These are phyloP conservation scores for Pasiphila rectangulata DNA, from an alignment of 2,888 invertebrate genomes.

Conservation along the genomic window DNA sequence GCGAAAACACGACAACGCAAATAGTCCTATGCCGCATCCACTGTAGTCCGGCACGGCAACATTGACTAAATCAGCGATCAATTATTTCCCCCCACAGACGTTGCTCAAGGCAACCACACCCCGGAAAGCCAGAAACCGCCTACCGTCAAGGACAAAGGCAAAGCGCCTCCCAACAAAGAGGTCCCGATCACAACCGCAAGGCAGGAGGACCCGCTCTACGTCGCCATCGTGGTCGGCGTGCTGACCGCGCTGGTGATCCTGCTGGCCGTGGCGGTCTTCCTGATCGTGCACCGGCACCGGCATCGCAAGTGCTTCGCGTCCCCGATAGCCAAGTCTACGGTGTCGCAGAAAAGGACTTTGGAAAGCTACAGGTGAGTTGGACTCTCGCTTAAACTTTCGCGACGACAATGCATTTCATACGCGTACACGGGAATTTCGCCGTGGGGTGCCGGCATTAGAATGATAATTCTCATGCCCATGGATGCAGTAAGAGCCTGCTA, in stretches of 20 bases:
- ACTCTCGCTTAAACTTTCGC: too few relatives aligned
- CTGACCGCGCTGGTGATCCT: constrained; percentile 87
- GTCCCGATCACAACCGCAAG: constrained; percentile 84
- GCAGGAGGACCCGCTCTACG: constrained; percentile 86
- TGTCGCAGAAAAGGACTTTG: constrained; percentile 66
- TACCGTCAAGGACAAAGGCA: constrained; percentile 70
- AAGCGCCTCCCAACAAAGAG: constrained; percentile 75
- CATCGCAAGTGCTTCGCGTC: constrained; percentile 84
- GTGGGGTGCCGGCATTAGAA: too few relatives aligned
- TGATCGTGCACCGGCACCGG: constrained; percentile 86
- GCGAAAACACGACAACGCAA: too few relatives aligned
- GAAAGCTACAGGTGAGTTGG: constrained; percentile 70
- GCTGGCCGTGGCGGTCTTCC: constrained; percentile 85
- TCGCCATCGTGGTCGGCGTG: constrained; percentile 89
- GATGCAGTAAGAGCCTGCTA: too few relatives aligned
- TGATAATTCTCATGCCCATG: too few relatives aligned
- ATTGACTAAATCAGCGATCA: too few relatives aligned
- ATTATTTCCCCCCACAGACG: constrained; percentile 64
- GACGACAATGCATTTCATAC: too few relatives aligned
- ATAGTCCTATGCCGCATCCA: too few relatives aligned
- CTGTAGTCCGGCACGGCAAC: too few relatives aligned
- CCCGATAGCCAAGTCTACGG: constrained; percentile 3
- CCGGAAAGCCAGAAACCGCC: constrained; percentile 83
- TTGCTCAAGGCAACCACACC: constrained; percentile 87
- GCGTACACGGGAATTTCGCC: too few relatives aligned